A percentile compares a stretch with the other conserved stretches of the same genome.
Evolutionary conservation across 2,888 invertebrate genomes (phyloP).

Genomic region (Ornithoptera priamus): DNA sequence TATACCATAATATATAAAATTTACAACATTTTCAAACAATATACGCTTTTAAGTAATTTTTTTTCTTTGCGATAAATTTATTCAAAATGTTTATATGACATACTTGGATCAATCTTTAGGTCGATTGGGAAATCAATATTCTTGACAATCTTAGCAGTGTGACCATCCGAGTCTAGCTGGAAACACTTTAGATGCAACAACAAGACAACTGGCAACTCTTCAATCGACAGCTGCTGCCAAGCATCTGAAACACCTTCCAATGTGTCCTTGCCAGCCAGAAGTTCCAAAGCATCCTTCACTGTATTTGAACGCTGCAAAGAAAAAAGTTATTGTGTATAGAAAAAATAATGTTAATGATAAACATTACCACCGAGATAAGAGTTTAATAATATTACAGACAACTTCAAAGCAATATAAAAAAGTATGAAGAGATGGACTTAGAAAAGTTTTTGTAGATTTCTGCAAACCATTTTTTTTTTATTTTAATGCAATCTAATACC

Average conservation of each 20-base stretch:
- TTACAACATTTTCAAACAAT: background rate
- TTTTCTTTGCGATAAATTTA: background rate
- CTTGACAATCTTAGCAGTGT: slow-evolving; percentile 95
- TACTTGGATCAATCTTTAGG: slow-evolving; percentile 92
- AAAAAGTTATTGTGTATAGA: background rate
- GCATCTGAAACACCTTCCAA: slow-evolving; percentile 94
- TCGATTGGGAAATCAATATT: slow-evolving; percentile 94
- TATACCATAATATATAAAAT: background rate
- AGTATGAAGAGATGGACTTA: no score
- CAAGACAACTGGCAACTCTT: slow-evolving; percentile 93
- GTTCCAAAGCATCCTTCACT: slow-evolving; percentile 93
- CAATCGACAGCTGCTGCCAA: slow-evolving; percentile 93
- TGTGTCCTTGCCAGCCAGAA: slow-evolving; percentile 90
- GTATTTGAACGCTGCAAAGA: slow-evolving; percentile 85
- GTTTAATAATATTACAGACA: no score
- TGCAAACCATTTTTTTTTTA: no score
- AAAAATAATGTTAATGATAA: background rate
- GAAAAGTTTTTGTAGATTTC: no score
- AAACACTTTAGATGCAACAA: slow-evolving; percentile 97
- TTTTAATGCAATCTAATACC: no score
- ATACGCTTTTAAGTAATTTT: background rate
- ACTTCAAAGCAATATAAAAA: no score
- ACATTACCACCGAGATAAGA: no score
- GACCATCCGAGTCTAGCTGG: slow-evolving; percentile 92
- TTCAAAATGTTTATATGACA: slow-evolving; percentile 56